Evolutionary conservation across 2,888 invertebrate genomes (phyloP), one percentile per base, ranked within the genome.

Genomic region (Strigamia maritima): DNA sequence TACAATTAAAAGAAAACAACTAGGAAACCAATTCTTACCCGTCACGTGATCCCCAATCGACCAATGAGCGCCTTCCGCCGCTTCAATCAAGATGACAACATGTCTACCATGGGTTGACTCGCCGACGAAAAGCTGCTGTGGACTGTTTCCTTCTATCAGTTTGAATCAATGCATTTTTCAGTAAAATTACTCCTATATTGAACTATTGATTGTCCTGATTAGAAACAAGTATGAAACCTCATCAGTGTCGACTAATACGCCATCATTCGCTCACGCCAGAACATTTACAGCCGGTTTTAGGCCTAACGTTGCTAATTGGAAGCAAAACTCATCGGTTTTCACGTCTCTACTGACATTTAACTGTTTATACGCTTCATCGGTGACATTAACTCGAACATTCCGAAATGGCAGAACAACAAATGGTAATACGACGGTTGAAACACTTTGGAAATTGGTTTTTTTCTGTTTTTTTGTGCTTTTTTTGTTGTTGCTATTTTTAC

Each of bases 281-380:
- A 70, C 70, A 70, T 70, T 28, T 70, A 70, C 70, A 70, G 70
- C 70, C 70, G 70, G 70, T 70, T 26, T 70, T 70, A 70, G 70
- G 70, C 70, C 28, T 70, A 70, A 26, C 70, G 70, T 70, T n/a
- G n/a, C n/a, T 70, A 70, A 70, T 70, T 70, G 70, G 26, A 70
- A 70, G 28, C 16, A 24, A 70, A 70, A 24, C 70, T 70, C 70
- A 4, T 70, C 70, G 28, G 26, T 28, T 70, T 70, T 70, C 70
- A 70, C 28, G 10, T 70, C 12, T 70, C 70, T 28, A 70, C 70
- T 70, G 70, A 70, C 70, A 70, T 70, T 70, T 70, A 70, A 70
- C 24, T 12, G 14, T 26, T 26, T 28, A 70, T 1, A 70, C 70
- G 28, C 22, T 19, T 19, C 28, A 70, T 70, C 24, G 26, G 26